Evolutionary conservation across 1,140 invertebrate genomes (phyloP), one percentile per base, ranked within the genome.

Genomic region (Rhynchophorus ferrugineus): DNA sequence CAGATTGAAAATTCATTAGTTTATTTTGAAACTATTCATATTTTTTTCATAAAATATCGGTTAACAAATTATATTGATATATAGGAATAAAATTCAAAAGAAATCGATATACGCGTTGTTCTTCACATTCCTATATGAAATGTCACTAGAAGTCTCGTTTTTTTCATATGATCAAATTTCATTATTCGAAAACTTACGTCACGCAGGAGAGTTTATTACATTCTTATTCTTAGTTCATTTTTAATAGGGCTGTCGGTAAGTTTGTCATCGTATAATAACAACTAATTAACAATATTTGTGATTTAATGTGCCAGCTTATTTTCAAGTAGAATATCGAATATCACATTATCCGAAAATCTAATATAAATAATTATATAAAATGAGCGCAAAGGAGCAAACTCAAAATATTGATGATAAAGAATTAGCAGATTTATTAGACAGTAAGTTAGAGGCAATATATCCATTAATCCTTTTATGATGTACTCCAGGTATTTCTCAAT

Each of bases 401-500:
- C 11, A 24, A 11, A 59, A 60, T 24, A 48, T 53, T 20, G 46
- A 60, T n/a, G 64, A 69, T 42, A 50, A 61, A 44, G 67, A 69
- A 51, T 54, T 69, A 24, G 56, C 67, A 8, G 63, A 69, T 20
- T 39, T 69, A 3, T 48, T 69, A 21, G 66, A 66, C 49, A 69
- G 67, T 69, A 60, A 62, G 57, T 58, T 44, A 20, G 29, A 47
- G 18, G 19, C 11, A 39, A 24, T 49, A 21, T 48, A 37, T n/a
- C n/a, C n/a, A n/a, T n/a, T n/a, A n/a, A n/a, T n/a, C n/a, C n/a
- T n/a, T n/a, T n/a, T n/a, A n/a, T n/a, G n/a, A n/a, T n/a, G n/a
- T n/a, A n/a, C n/a, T n/a, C n/a, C n/a, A n/a, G n/a, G n/a, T n/a
- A n/a, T n/a, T n/a, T n/a, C n/a, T n/a, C n/a, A 29, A 29, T 5